Conservation (phyloP, 2,113 vertebrate genomes). For the Pterocles burchelli region DNA sequence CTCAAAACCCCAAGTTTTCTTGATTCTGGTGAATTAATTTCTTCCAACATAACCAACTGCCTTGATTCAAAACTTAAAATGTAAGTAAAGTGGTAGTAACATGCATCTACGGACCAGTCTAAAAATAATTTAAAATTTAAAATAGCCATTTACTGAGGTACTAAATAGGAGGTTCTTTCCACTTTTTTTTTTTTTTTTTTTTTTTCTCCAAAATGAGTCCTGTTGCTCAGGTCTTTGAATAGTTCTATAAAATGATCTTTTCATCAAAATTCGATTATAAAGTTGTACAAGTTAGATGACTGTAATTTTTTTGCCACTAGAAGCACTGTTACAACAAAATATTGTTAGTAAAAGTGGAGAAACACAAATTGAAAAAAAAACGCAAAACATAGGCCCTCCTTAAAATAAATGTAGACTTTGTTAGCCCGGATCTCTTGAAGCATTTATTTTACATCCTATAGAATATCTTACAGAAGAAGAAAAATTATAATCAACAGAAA, state of each 20-base stretch:
- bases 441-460: neutral
- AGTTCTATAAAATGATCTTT: neutral
- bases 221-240: neutral
- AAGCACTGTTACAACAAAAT: neutral
- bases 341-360: neutral
- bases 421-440: neutral
- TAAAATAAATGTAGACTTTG: neutral
- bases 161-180: neutral
- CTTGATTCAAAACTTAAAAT: neutral
- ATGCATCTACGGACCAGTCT: neutral
- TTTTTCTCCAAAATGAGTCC: neutral
- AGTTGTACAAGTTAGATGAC: rapidly evolving
- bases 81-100: neutral
- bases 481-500: neutral
- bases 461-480: neutral
- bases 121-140: neutral
- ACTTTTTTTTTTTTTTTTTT: too few species aligned
- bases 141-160: neutral
- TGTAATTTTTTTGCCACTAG: neutral
- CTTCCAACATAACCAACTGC: neutral
- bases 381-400: neutral
- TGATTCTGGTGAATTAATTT: neutral
- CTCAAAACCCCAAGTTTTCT: neutral
- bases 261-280: neutral
- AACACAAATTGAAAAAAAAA: neutral